Conservation (phyloP, 2,888 invertebrate genomes). For the Agonopterix heracliana region DNA sequence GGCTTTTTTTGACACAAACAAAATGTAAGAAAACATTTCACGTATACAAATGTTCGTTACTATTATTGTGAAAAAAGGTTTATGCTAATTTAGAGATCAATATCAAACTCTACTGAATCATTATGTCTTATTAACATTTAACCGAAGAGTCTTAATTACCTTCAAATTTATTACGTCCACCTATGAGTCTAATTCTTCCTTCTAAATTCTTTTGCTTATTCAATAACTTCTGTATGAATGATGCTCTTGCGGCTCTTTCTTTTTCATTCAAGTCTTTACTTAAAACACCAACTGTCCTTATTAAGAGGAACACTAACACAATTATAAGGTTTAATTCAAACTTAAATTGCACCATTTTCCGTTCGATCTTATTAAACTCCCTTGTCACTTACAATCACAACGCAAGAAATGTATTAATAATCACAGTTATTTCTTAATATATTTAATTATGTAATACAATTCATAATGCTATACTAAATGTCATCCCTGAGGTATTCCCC, state of each 20-base stretch:
- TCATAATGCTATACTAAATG: neutral
- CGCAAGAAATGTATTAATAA: neutral
- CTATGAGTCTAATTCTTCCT: conserved; percentile 83
- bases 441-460: neutral
- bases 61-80: too few relatives aligned
- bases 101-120: too few relatives aligned
- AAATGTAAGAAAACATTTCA: too few relatives aligned
- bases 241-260: conserved; percentile 63
- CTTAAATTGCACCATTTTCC: neutral
- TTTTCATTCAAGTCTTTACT: conserved; percentile 47
- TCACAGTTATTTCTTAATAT: neutral
- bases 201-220: conserved; percentile 83
- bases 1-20: too few relatives aligned
- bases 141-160: conserved; percentile 67
- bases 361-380: neutral
- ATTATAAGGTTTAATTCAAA: conserved; percentile 1
- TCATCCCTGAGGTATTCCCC: conserved; percentile 4
- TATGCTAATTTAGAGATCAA: too few relatives aligned
- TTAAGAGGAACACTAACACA: conserved; percentile 24
- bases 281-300: conserved; percentile 25
- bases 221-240: conserved; percentile 80
- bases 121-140: neutral
- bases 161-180: conserved; percentile 82
- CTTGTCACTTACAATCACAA: neutral
- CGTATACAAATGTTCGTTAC: too few relatives aligned